phyloP scores from a whole-genome alignment of 2,113 vertebrate genomes.

The Etheostoma spectabile region DNA sequence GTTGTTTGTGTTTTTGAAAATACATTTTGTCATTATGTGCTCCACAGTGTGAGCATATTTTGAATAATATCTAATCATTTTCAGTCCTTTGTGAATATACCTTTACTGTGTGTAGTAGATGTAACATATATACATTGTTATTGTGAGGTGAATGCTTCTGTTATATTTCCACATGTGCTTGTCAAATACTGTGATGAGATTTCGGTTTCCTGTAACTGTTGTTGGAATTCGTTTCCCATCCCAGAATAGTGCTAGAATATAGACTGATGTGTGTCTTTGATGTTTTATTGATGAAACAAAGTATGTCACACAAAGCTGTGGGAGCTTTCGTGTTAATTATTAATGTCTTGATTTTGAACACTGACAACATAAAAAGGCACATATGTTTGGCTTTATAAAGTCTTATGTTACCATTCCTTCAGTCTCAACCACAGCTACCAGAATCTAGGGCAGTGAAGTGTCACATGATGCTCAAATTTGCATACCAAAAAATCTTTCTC shows the following conservation, averaged over 20 bases:
- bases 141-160: background rate
- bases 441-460: conserved; percentile 83
- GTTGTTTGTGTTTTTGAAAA: background rate
- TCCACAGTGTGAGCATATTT: conserved; percentile 1
- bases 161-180: conserved; percentile 21
- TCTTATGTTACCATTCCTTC: conserved; percentile 65
- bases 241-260: conserved; percentile 44
- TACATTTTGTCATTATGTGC: background rate
- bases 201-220: conserved; percentile 17
- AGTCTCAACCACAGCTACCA: conserved; percentile 58
- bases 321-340: conserved; percentile 74
- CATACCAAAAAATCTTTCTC: conserved; percentile 75
- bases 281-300: conserved; percentile 85
- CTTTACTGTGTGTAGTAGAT: background rate
- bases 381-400: conserved; percentile 56
- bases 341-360: conserved; percentile 71
- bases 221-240: conserved; percentile 24
- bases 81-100: background rate
- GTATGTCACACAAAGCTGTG: conserved; percentile 75
- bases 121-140: background rate
- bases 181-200: conserved; percentile 19
- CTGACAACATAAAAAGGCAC: conserved; percentile 57
- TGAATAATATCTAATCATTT: background rate
- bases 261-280: conserved; percentile 63
- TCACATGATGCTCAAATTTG: conserved; percentile 83